These are phyloP conservation scores for Drosophila guanche DNA, from an alignment of 1,140 invertebrate genomes.

Conservation along the genomic window DNA sequence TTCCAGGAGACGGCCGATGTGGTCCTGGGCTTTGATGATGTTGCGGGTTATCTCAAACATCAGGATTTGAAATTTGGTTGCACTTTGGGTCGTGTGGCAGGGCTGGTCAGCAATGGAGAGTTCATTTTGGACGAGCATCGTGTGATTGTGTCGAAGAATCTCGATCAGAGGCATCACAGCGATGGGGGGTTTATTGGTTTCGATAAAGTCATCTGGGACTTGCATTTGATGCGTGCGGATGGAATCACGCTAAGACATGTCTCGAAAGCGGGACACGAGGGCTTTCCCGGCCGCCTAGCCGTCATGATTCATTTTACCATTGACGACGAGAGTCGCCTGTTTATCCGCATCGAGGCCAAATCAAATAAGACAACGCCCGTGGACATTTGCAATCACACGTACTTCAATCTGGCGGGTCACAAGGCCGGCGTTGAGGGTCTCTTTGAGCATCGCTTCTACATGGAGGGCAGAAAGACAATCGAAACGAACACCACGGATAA, in stretches of 20 bases:
- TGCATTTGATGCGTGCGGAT: slow-evolving; percentile 67
- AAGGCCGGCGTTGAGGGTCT: slow-evolving; percentile 84
- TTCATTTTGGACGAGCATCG: slow-evolving; percentile 88
- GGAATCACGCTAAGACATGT: slow-evolving; percentile 86
- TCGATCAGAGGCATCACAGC: slow-evolving; percentile 87
- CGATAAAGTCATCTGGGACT: slow-evolving; percentile 89
- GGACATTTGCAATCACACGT: slow-evolving; percentile 96
- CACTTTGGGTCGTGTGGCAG: slow-evolving; percentile 93
- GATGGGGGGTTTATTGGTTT: slow-evolving; percentile 95
- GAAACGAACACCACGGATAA: slow-evolving; percentile 86
- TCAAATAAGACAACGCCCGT: slow-evolving; percentile 91
- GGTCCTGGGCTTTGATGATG: slow-evolving; percentile 90
- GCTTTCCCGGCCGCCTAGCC: slow-evolving; percentile 91
- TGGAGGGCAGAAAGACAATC: slow-evolving; percentile 90
- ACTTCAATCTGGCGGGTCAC: slow-evolving; percentile 96
- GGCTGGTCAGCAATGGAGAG: slow-evolving; percentile 89
- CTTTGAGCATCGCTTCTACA: slow-evolving; percentile 88
- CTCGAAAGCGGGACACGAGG: slow-evolving; percentile 92
- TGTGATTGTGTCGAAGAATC: slow-evolving; percentile 89
- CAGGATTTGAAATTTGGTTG: slow-evolving; percentile 92
- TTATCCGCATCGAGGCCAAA: slow-evolving; percentile 89
- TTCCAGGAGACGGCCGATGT: slow-evolving; percentile 88
- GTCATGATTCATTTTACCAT: slow-evolving; percentile 89
- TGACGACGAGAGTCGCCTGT: slow-evolving; percentile 88
- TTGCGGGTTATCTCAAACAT: slow-evolving; percentile 85